phyloP scores from a whole-genome alignment of 1,140 invertebrate genomes.

The Rhopalosiphum maidis region DNA sequence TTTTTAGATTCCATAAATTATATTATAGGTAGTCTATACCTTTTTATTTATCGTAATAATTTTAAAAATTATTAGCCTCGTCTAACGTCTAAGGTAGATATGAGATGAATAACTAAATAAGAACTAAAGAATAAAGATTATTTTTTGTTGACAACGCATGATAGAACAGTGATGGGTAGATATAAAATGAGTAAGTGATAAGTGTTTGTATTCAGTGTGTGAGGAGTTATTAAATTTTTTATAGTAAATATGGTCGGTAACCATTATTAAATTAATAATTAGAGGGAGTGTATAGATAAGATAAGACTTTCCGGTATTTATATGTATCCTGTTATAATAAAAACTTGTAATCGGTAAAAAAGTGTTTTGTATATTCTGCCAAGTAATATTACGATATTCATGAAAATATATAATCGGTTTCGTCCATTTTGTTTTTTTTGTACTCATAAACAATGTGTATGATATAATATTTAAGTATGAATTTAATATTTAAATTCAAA shows the following conservation, averaged over 20 bases:
- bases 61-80: too few species aligned
- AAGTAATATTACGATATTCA: neutral
- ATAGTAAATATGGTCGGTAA: neutral
- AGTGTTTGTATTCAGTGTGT: neutral
- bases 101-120: too few species aligned
- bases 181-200: neutral
- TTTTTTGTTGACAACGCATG: neutral
- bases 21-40: too few species aligned
- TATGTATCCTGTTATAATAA: neutral
- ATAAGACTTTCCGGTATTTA: neutral
- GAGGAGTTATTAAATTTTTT: neutral
- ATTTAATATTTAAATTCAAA: neutral
- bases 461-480: neutral
- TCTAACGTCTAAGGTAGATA: too few species aligned
- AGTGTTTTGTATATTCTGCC: neutral
- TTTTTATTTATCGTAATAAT: too few species aligned
- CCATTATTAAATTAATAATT: neutral
- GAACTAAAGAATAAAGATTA: neutral
- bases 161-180: neutral
- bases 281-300: neutral
- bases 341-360: neutral
- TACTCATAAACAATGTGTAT: neutral
- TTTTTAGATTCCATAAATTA: too few species aligned
- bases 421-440: neutral
- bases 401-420: neutral